These are phyloP conservation scores for Microchirus variegatus DNA, from an alignment of 2,797 vertebrate species.

Conservation along the genomic window DNA sequence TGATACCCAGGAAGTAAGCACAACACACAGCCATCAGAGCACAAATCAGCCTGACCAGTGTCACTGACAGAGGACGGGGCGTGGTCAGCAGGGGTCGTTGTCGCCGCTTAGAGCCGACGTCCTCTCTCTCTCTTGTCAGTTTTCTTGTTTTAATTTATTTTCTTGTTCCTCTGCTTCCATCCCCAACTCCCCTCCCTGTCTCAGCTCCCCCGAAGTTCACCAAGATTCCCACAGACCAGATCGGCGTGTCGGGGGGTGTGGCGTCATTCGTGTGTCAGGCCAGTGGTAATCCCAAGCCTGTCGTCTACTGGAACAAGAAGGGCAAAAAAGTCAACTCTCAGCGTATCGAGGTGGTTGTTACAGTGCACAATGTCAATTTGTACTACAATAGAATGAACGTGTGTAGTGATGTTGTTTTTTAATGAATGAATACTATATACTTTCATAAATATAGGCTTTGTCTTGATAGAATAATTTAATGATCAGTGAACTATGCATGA, in stretches of 20 bases:
- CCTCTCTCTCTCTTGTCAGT: constrained; percentile 22
- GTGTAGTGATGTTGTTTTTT: neutral
- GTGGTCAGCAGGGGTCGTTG: constrained; percentile 42
- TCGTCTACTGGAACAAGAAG: constrained; percentile 98
- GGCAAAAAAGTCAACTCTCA: constrained; percentile 99
- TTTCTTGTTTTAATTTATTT: constrained; percentile 23
- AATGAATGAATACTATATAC: too few species aligned
- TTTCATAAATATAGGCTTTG: too few species aligned
- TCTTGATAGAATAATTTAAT: too few species aligned
- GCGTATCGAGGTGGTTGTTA: constrained; percentile 94
- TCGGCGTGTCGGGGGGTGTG: constrained; percentile 95
- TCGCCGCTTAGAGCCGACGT: constrained; percentile 17
- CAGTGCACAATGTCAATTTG: constrained; percentile 65
- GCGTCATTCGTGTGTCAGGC: constrained; percentile 98
- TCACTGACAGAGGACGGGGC: constrained; percentile 57
- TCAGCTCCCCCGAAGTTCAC: constrained; percentile 84
- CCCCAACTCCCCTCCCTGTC: constrained; percentile 1
- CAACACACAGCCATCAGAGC: constrained; percentile 55
- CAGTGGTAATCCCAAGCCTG: constrained; percentile 90
- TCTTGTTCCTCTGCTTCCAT: neutral
- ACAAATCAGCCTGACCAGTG: constrained; percentile 46
- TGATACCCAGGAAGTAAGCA: constrained; percentile 80
- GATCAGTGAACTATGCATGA: too few species aligned
- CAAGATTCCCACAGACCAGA: constrained; percentile 94
- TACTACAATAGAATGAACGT: constrained; percentile 23